phyloP scores from a whole-genome alignment of 2,888 invertebrate genomes.

The Drosophila vallismaia region DNA sequence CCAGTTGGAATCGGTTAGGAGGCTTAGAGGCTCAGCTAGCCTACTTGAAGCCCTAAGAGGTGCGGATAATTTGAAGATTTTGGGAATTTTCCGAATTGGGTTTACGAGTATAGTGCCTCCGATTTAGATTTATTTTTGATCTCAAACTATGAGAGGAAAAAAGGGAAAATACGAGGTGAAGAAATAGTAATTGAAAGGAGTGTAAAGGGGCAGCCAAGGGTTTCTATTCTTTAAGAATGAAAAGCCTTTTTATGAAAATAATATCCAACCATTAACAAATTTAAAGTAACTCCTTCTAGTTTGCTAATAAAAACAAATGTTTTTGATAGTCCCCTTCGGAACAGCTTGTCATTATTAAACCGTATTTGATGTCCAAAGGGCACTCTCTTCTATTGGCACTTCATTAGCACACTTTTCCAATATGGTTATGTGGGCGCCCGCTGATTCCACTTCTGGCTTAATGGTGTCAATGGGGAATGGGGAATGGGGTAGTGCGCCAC shows the following conservation, averaged over 20 bases:
- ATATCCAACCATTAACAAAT: neutral
- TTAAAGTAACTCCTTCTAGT: neutral
- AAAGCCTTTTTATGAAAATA: neutral
- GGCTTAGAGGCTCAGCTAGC: conserved; percentile 26
- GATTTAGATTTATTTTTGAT: neutral
- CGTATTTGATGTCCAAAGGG: conserved; percentile 12
- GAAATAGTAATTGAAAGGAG: neutral
- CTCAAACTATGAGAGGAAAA: neutral
- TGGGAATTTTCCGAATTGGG: conserved; percentile 12
- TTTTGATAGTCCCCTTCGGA: neutral
- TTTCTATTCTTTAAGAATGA: neutral
- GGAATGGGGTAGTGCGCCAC: neutral
- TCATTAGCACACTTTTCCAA: conserved; percentile 40
- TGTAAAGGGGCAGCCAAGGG: neutral
- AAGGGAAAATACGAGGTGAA: neutral
- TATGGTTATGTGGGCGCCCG: conserved; percentile 39
- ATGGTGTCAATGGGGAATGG: conserved; percentile 6
- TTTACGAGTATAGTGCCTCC: conserved; percentile 1
- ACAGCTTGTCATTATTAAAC: conserved; percentile 13
- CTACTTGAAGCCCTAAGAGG: conserved; percentile 17
- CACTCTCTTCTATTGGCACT: conserved; percentile 32
- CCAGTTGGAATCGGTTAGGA: conserved; percentile 13
- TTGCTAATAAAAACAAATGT: neutral
- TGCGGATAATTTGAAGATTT: conserved; percentile 20
- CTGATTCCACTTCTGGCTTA: conserved; percentile 33